These are phyloP conservation scores for Volucella bombylans DNA, from an alignment of 2,888 invertebrate genomes.

Conservation along the genomic window DNA sequence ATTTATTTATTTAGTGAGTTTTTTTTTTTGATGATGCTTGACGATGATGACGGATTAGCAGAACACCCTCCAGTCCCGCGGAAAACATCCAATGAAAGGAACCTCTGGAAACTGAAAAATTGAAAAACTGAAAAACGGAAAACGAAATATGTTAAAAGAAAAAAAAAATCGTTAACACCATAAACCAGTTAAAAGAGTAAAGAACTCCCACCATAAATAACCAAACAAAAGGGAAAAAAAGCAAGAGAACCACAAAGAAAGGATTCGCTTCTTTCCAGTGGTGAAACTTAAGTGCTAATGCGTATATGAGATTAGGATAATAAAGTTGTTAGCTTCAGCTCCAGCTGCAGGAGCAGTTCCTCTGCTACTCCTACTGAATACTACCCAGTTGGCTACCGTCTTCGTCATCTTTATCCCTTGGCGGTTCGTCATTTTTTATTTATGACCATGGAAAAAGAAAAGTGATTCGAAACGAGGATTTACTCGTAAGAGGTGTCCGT, in stretches of 20 bases:
- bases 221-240: constrained; percentile 3
- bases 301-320: constrained; percentile 66
- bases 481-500: constrained; percentile 10
- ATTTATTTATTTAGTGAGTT: background rate
- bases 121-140: too few species aligned
- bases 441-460: constrained; percentile 45
- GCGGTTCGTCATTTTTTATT: constrained; percentile 57
- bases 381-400: background rate
- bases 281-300: constrained; percentile 58
- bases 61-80: too few species aligned
- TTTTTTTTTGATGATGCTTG: constrained; percentile 34
- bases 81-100: too few species aligned
- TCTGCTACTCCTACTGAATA: too few species aligned
- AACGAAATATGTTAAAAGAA: background rate
- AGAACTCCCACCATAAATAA: constrained; percentile 42
- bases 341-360: constrained; percentile 7
- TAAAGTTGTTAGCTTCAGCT: constrained; percentile 48
- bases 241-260: constrained; percentile 7
- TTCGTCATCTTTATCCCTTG: constrained; percentile 17
- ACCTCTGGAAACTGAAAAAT: too few species aligned
- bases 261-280: constrained; percentile 11
- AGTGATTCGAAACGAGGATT: constrained; percentile 50
- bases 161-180: constrained; percentile 21
- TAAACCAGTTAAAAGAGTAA: constrained; percentile 50
- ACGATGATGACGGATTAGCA: constrained; percentile 48